Percentiles rank a stretch among this genome's conserved stretches.
Conservation (phyloP, 2,797 vertebrate species). For the Danio aesculapii region DNA sequence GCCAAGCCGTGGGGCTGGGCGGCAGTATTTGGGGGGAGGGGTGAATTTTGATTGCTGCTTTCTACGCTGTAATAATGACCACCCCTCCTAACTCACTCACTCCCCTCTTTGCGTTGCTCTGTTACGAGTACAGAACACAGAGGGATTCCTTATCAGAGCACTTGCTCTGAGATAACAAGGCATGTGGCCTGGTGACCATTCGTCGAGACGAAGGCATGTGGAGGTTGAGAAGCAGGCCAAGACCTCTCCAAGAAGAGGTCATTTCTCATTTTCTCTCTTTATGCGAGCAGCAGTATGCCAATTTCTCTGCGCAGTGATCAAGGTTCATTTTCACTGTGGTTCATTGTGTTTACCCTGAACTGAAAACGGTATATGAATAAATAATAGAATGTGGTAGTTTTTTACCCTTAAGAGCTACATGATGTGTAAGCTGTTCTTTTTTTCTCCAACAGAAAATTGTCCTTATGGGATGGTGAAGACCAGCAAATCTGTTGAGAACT, state of each 20-base stretch:
- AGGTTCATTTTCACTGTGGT: neutral
- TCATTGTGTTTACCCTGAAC: slow-evolving; percentile 14
- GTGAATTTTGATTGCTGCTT: slow-evolving; percentile 64
- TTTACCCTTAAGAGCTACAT: slow-evolving; percentile 56
- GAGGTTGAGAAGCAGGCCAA: slow-evolving; percentile 53
- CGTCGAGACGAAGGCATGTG: slow-evolving; percentile 56
- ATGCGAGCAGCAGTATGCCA: neutral
- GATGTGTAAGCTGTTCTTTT: slow-evolving; percentile 58
- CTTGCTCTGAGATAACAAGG: slow-evolving; percentile 82
- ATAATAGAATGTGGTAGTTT: neutral
- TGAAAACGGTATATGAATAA: slow-evolving; percentile 3
- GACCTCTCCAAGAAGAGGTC: slow-evolving; percentile 46
- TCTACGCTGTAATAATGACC: slow-evolving; percentile 72
- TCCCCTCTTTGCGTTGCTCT: slow-evolving; percentile 60
- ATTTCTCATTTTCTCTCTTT: slow-evolving; percentile 29
- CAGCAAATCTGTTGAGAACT: slow-evolving; percentile 78
- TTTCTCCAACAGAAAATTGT: slow-evolving; percentile 76
- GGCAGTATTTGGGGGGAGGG: slow-evolving; percentile 37
- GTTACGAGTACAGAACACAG: slow-evolving; percentile 69
- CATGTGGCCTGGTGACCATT: slow-evolving; percentile 67
- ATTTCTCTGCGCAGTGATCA: neutral
- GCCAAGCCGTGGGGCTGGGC: slow-evolving; percentile 64
- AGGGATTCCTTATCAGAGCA: slow-evolving; percentile 80
- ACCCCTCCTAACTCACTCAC: slow-evolving; percentile 1
- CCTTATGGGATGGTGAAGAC: slow-evolving; percentile 81